phyloP scores from a whole-genome alignment of 2,888 invertebrate species.

The Dicranocentrus wangi region DNA sequence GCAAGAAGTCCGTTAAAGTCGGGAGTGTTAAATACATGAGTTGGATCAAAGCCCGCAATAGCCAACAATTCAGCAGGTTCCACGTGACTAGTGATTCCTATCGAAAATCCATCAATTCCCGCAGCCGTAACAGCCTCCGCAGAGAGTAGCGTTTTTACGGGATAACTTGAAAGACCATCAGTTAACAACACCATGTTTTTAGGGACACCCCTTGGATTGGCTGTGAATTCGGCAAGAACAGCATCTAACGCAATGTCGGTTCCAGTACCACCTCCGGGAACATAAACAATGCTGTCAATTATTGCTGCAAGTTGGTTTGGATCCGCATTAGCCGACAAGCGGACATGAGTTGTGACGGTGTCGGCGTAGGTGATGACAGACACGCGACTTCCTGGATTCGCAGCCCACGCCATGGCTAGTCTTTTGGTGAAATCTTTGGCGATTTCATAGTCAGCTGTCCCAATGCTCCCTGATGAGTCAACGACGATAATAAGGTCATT shows the following conservation, averaged over 20 bases:
- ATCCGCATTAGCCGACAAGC: not conserved
- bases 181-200: constrained; percentile 40
- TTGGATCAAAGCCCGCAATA: constrained; percentile 11
- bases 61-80: constrained; percentile 14
- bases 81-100: constrained; percentile 21
- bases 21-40: constrained; percentile 35
- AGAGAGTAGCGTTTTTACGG: not conserved
- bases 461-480: constrained; percentile 52
- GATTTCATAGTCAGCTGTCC: not conserved
- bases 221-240: constrained; percentile 5
- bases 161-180: constrained; percentile 20
- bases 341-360: not conserved
- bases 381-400: constrained; percentile 16
- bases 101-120: constrained; percentile 38
- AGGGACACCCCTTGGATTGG: constrained; percentile 5
- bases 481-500: constrained; percentile 51
- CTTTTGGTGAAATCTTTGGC: constrained; percentile 27
- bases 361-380: constrained; percentile 15
- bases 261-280: not conserved
- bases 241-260: too few relatives aligned
- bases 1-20: constrained; percentile 27
- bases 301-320: not conserved
- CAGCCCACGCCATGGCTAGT: constrained; percentile 38
- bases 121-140: constrained; percentile 5
- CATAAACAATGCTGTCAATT: constrained; percentile 5